Evolutionary conservation across 2,888 invertebrate genomes (phyloP).

Genomic region (Neoitamus cyanurus): DNA sequence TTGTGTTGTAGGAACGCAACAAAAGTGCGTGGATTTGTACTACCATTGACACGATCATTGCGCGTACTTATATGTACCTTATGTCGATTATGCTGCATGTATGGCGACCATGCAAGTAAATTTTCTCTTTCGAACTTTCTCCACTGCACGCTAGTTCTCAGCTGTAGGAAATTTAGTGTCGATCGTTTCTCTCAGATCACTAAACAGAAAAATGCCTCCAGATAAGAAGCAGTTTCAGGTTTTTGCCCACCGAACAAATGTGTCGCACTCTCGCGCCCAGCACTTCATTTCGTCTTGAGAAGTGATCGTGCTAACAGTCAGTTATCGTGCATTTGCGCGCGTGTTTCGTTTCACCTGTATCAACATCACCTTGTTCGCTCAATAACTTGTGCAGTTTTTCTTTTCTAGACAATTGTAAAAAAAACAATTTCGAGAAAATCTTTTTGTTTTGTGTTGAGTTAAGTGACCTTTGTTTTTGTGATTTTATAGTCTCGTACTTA

Average conservation of each 20-base stretch:
- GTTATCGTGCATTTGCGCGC: background rate
- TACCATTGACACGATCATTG: background rate
- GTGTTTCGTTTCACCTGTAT: background rate
- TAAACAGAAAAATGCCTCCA: background rate
- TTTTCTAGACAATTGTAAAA: background rate
- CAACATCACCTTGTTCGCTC: background rate
- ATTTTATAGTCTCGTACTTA: background rate
- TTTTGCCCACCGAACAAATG: background rate
- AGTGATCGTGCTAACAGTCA: conserved; percentile 7
- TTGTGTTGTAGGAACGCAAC: too few relatives aligned
- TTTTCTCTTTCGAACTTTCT: background rate
- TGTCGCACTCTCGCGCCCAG: background rate
- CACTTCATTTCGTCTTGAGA: conserved; percentile 3
- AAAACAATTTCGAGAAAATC: background rate
- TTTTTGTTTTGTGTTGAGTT: background rate
- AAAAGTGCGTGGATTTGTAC: background rate
- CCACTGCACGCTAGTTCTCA: background rate
- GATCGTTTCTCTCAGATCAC: background rate
- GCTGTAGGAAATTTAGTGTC: background rate
- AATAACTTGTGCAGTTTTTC: background rate
- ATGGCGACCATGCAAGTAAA: background rate
- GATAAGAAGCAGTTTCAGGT: background rate
- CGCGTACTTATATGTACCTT: too few relatives aligned
- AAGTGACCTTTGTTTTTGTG: background rate
- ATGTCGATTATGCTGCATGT: background rate